These are phyloP conservation scores for Orthonevra nobilis DNA, from an alignment of 2,888 invertebrate genomes.

Conservation along the genomic window DNA sequence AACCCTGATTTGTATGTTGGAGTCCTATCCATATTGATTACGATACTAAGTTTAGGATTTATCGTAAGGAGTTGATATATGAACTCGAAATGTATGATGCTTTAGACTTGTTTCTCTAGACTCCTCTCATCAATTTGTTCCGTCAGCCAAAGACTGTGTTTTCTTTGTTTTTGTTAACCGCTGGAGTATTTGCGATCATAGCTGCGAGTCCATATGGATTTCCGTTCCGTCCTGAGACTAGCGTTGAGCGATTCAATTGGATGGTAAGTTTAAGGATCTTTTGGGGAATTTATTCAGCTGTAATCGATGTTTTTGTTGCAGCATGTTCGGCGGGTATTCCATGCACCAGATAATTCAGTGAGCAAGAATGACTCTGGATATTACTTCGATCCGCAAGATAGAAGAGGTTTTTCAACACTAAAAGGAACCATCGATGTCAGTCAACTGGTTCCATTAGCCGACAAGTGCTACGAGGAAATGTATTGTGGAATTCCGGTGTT, in stretches of 20 bases:
- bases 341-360: slow-evolving; percentile 75
- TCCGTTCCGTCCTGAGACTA: slow-evolving; percentile 81
- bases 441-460: slow-evolving; percentile 64
- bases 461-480: slow-evolving; percentile 74
- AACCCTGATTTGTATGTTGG: slow-evolving; percentile 83
- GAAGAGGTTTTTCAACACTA: slow-evolving; percentile 74
- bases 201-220: slow-evolving; percentile 82
- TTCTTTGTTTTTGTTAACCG: slow-evolving; percentile 74
- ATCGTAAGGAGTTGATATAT: slow-evolving; percentile 68
- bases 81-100: not conserved
- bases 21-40: slow-evolving; percentile 73
- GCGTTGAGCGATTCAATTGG: slow-evolving; percentile 80
- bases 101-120: slow-evolving; percentile 51
- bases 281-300: too few relatives aligned
- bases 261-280: slow-evolving; percentile 79
- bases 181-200: slow-evolving; percentile 75
- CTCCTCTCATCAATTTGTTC: slow-evolving; percentile 77
- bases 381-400: slow-evolving; percentile 81
- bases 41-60: slow-evolving; percentile 74
- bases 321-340: slow-evolving; percentile 81
- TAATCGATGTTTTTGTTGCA: slow-evolving; percentile 71
- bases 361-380: slow-evolving; percentile 80
- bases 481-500: slow-evolving; percentile 77
- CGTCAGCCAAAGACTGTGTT: slow-evolving; percentile 77
- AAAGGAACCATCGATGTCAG: slow-evolving; percentile 69